Conservation (phyloP, 2,797 vertebrate genomes). For the Muscicapa striata region DNA sequence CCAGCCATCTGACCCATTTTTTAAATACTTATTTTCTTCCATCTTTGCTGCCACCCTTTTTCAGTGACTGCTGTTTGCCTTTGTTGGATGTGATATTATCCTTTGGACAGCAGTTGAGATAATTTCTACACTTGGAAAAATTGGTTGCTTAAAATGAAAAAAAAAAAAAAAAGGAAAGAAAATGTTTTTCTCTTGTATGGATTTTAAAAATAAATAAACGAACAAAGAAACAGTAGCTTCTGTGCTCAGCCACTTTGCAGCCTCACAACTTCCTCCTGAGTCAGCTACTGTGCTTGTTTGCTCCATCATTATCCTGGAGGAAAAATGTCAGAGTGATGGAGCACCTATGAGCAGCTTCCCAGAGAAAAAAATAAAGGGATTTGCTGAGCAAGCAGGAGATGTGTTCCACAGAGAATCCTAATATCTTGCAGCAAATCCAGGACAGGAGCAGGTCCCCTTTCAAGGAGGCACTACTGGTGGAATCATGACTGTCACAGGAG, state of each 20-base stretch:
- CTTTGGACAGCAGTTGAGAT: not conserved
- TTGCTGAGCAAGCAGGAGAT: constrained; percentile 57
- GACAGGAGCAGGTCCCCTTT: not conserved
- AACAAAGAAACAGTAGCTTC: not conserved
- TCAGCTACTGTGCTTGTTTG: constrained; percentile 70
- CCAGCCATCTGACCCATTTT: not conserved
- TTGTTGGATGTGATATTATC: not conserved
- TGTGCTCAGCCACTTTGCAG: constrained; percentile 20
- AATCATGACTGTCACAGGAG: not conserved
- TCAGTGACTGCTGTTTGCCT: not conserved
- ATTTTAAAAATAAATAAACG: not conserved
- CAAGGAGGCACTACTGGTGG: not conserved
- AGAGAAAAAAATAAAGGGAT: constrained; percentile 43
- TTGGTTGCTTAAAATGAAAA: not conserved
- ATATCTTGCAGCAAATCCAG: constrained; percentile 47
- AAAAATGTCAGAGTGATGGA: constrained; percentile 75
- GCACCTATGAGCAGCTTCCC: constrained; percentile 58
- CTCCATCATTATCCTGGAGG: constrained; percentile 62
- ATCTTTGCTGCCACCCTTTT: not conserved
- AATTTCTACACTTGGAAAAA: not conserved
- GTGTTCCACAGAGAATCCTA: constrained; percentile 55
- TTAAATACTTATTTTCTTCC: not conserved
- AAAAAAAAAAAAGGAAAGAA: not conserved
- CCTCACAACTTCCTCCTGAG: constrained; percentile 60
- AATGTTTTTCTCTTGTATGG: not conserved